Evolutionary conservation across 1,140 invertebrate genomes (phyloP).

Genomic region (Heliothis subflexa): DNA sequence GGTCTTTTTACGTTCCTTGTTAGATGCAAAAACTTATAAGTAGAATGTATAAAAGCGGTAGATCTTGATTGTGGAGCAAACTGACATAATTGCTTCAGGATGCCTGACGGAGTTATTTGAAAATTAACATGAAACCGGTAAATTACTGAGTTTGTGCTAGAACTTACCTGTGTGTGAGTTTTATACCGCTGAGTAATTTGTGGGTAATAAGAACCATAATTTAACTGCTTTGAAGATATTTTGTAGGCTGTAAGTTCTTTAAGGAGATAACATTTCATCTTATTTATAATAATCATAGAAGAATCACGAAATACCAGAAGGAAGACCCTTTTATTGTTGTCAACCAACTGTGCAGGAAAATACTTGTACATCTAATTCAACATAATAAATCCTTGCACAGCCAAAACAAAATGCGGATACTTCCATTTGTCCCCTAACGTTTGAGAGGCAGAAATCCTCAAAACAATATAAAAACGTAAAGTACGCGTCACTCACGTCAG

Average conservation of each 20-base stretch:
- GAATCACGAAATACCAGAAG: too few species aligned
- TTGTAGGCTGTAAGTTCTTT: too few species aligned
- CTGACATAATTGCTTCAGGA: constrained; percentile 31
- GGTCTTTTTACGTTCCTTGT: background rate
- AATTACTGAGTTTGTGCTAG: constrained; percentile 30
- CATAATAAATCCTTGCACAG: background rate
- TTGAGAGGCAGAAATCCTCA: background rate
- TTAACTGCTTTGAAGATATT: too few species aligned
- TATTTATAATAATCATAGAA: too few species aligned
- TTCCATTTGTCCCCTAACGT: background rate
- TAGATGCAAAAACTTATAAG: constrained; percentile 24
- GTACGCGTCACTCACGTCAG: constrained; percentile 5
- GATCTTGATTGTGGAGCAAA: constrained; percentile 32
- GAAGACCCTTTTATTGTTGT: too few species aligned
- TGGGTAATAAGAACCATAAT: background rate
- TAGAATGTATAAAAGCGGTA: constrained; percentile 35
- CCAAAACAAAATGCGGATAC: background rate
- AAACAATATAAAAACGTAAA: constrained; percentile 8
- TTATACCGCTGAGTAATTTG: background rate
- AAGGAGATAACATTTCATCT: too few species aligned
- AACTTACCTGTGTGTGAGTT: constrained; percentile 17
- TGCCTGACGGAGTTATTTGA: constrained; percentile 18
- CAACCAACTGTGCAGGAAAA: too few species aligned
- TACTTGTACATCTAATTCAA: background rate
- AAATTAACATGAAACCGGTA: constrained; percentile 29